Percentiles rank a stretch among this genome's conserved stretches.
Conservation (phyloP, 2,797 vertebrate genomes). For the Threskiornis aethiopicus region DNA sequence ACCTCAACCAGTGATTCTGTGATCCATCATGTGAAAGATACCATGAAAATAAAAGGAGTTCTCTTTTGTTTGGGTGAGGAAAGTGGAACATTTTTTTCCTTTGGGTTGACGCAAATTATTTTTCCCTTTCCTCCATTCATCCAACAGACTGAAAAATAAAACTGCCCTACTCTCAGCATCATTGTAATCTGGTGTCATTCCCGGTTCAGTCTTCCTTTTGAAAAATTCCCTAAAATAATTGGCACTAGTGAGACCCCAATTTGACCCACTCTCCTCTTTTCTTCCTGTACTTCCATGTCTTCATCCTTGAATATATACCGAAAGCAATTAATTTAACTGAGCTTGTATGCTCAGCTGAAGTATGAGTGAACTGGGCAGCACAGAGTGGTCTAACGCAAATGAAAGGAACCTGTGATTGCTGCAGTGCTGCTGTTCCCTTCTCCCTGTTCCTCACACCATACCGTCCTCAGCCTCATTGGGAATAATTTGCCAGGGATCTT, state of each 20-base stretch:
- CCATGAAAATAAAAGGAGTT: neutral
- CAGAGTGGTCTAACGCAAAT: neutral
- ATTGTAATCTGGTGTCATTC: neutral
- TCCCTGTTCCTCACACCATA: neutral
- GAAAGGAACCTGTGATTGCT: rapidly evolving
- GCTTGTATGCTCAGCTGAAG: neutral
- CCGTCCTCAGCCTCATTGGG: neutral
- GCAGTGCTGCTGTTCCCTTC: neutral
- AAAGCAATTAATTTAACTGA: neutral
- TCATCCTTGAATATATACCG: neutral
- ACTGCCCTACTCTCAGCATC: neutral
- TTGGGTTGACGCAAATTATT: neutral
- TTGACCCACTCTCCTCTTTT: neutral
- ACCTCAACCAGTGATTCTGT: neutral
- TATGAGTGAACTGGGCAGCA: rapidly evolving
- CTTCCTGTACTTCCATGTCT: neutral
- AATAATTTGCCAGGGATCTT: neutral
- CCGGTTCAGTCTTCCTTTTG: neutral
- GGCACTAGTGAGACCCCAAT: neutral
- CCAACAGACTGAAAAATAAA: neutral
- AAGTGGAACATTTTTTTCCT: neutral
- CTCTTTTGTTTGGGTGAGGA: neutral
- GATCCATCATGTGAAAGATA: neutral
- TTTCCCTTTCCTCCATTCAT: neutral
- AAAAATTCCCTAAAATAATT: neutral